Evolutionary conservation across 2,113 vertebrate species (phyloP).

Genomic region (Anoura caudifer): DNA sequence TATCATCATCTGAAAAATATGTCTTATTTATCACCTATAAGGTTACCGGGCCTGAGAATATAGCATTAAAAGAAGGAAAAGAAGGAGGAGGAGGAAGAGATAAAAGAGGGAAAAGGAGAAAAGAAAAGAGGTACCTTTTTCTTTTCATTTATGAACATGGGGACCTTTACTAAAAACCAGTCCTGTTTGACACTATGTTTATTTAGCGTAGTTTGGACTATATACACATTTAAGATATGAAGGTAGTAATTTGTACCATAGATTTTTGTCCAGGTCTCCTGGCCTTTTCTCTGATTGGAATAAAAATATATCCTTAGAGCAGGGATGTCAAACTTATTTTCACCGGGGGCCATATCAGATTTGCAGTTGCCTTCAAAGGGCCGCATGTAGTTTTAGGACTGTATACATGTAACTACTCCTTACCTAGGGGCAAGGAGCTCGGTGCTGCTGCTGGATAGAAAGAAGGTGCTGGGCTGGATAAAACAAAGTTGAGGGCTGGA

Average conservation of each 20-base stretch:
- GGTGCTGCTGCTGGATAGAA: too few species aligned
- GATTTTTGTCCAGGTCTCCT: background rate
- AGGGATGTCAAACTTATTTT: too few species aligned
- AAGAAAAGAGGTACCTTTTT: background rate
- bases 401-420: too few species aligned
- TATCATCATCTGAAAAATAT: conserved; percentile 28
- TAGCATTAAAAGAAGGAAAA: background rate
- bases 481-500: too few species aligned
- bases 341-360: too few species aligned
- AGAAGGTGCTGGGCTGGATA: too few species aligned
- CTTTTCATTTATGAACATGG: background rate
- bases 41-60: background rate
- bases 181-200: background rate
- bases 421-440: too few species aligned
- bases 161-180: background rate
- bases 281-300: background rate
- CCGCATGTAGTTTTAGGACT: too few species aligned
- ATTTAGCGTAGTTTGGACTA: background rate
- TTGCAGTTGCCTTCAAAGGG: too few species aligned
- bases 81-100: background rate
- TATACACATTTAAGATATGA: conserved; percentile 19
- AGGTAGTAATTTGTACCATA: background rate
- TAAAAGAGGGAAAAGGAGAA: background rate
- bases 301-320: conserved; percentile 34
- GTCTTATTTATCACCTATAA: background rate